Conservation (phyloP, 1,140 invertebrate species). For the Drosophila mauritiana region DNA sequence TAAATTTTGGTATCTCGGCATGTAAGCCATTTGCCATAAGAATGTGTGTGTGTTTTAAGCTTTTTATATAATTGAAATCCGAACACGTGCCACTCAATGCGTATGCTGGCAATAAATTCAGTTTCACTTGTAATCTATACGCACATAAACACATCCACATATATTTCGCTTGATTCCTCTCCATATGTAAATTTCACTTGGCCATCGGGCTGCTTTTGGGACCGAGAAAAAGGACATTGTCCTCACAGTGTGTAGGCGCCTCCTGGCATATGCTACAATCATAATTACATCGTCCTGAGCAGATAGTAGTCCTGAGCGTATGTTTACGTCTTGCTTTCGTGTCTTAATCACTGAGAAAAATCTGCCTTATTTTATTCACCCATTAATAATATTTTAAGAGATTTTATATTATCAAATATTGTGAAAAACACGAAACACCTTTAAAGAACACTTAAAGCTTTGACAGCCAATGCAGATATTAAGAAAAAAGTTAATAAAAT, state of each 20-base stretch:
- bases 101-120: constrained; percentile 45
- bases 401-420: background rate
- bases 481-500: background rate
- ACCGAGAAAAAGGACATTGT: constrained; percentile 27
- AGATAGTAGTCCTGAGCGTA: constrained; percentile 51
- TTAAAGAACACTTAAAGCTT: too few species aligned
- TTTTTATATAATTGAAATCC: constrained; percentile 74
- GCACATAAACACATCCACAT: constrained; percentile 32
- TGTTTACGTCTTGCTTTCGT: constrained; percentile 14
- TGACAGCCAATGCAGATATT: too few species aligned
- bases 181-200: constrained; percentile 45
- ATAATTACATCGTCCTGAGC: constrained; percentile 65
- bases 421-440: background rate
- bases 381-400: background rate
- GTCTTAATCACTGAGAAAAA: constrained; percentile 14
- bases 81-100: constrained; percentile 62
- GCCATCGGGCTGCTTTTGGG: constrained; percentile 17
- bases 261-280: constrained; percentile 64
- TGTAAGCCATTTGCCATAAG: constrained; percentile 1
- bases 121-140: constrained; percentile 50
- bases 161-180: constrained; percentile 12
- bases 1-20: background rate
- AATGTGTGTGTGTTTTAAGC: constrained; percentile 54
- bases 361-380: too few species aligned
- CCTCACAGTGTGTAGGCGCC: constrained; percentile 48